Evolutionary conservation across 2,113 vertebrate species (phyloP).

Genomic region (Gymnobelideus leadbeateri): DNA sequence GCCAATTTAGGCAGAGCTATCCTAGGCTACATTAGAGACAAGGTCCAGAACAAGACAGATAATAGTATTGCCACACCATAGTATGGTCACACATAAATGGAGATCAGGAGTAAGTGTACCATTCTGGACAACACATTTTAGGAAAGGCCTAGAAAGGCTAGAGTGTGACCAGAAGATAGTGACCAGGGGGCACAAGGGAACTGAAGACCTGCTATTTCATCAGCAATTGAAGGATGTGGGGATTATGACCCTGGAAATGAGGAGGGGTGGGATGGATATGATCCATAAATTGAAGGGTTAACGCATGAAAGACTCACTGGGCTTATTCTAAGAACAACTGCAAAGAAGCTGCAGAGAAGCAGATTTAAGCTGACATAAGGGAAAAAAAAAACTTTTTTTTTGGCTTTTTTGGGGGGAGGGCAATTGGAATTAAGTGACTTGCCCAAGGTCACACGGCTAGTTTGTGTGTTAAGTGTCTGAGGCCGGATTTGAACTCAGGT

Average conservation of each 20-base stretch:
- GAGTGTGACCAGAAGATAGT: background rate
- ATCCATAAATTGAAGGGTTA: background rate
- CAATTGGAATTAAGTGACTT: too few relatives aligned
- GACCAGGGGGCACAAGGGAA: background rate
- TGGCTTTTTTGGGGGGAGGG: too few relatives aligned
- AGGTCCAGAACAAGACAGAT: too few relatives aligned
- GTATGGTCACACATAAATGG: background rate
- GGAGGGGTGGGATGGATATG: background rate
- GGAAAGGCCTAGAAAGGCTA: background rate
- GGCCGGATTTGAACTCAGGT: too few relatives aligned
- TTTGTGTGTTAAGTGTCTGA: too few relatives aligned
- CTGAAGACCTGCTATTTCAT: background rate
- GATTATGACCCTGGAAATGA: background rate
- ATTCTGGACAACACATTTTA: background rate
- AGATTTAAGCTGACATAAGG: background rate
- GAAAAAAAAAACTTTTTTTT: background rate
- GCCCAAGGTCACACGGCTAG: too few relatives aligned
- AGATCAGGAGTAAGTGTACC: background rate
- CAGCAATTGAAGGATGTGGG: background rate
- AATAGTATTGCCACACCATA: too few relatives aligned
- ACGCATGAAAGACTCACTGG: background rate
- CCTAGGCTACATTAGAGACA: too few relatives aligned
- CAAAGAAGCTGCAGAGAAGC: background rate
- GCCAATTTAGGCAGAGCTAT: too few relatives aligned
- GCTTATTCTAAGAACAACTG: background rate